A percentile compares a stretch with the other conserved stretches of the same genome.
Conservation (phyloP, 2,113 vertebrate genomes). For the Pteropus alecto region DNA sequence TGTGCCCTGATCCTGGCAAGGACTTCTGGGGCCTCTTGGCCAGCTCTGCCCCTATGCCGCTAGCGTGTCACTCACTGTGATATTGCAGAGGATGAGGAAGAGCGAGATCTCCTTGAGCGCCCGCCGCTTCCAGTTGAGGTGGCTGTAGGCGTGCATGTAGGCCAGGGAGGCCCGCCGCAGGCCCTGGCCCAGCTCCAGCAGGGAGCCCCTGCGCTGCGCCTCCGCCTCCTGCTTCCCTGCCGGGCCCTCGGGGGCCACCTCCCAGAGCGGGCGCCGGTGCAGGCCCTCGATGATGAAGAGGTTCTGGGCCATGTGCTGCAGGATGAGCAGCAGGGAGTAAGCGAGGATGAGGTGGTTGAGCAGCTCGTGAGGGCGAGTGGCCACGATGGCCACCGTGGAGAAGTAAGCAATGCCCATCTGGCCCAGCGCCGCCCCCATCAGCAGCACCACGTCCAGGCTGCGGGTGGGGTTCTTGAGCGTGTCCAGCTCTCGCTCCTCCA, state of each 20-base stretch:
- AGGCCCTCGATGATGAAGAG: constrained; percentile 94
- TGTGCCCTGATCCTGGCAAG: not conserved
- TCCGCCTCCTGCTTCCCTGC: not conserved
- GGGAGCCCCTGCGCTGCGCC: not conserved
- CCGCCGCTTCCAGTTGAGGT: constrained; percentile 84
- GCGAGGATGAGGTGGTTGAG: constrained; percentile 88
- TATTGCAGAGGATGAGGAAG: constrained; percentile 91
- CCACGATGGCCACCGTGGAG: constrained; percentile 90
- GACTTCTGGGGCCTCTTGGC: not conserved
- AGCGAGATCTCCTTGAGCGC: constrained; percentile 88
- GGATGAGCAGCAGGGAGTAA: constrained; percentile 88
- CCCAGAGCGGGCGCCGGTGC: constrained; percentile 79
- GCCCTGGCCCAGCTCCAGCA: constrained; percentile 77
- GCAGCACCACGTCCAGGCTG: constrained; percentile 89
- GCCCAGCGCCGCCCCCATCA: constrained; percentile 88
- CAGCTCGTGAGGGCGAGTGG: constrained; percentile 61
- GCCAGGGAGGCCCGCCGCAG: constrained; percentile 75
- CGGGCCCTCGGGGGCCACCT: not conserved
- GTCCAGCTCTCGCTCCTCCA: constrained; percentile 85
- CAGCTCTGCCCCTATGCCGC: fast-evolving
- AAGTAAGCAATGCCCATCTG: constrained; percentile 90
- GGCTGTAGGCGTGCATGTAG: constrained; percentile 78
- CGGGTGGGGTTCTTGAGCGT: constrained; percentile 88
- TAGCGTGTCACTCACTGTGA: constrained; percentile 86
- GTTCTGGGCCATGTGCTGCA: constrained; percentile 91